Evolutionary conservation across 1,140 invertebrate species (phyloP), one percentile per base, ranked within the genome.

Genomic region (Drosophila equinoxialis): DNA sequence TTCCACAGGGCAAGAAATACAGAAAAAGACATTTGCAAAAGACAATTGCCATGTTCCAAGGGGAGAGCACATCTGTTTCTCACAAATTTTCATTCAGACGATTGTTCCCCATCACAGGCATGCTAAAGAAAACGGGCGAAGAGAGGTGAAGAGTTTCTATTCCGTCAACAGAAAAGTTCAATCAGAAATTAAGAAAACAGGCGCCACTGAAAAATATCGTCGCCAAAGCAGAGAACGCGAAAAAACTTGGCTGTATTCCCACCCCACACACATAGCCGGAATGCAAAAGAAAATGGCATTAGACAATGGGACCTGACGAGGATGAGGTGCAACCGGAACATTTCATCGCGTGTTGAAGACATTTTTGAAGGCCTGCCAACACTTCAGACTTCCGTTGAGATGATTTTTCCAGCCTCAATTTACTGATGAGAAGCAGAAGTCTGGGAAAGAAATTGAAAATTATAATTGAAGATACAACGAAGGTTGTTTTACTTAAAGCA

Each of bases 171-270:
- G 77, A 89, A 90, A 89, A 89, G 81, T 89, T 89, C 84, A 90
- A 89, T 89, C 84, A 89, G 85, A 87, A 87, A 90, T 87, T 87
- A 87, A 90, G 83, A 89, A 87, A 90, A 90, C 84, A 84, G 74
- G 77, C 84, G 84, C 77, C 75, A 71, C 41, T 55, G 75, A 89
- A 89, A 89, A 87, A 78, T 78, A 71, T 71, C 78, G 66, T 59
- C 17, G 20, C 17, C 45, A 51, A 23, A 23, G 45, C 30, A 59
- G 68, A 48, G 63, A 77, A 73, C 65, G 75, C 76, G 83, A 65
- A 64, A 81, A 75, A 89, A 89, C 74, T 71, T 66, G 63, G 63
- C 45, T 35, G 26, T 51, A 20, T 51, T 51, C 45, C 45, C 45
- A 51, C 20, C 45, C 45, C 65, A 42, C 55, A 66, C 45, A 41